phyloP scores from a whole-genome alignment of 30 jellyfish, hydroid and myxozoan genomes.

The Mastigias papua region DNA sequence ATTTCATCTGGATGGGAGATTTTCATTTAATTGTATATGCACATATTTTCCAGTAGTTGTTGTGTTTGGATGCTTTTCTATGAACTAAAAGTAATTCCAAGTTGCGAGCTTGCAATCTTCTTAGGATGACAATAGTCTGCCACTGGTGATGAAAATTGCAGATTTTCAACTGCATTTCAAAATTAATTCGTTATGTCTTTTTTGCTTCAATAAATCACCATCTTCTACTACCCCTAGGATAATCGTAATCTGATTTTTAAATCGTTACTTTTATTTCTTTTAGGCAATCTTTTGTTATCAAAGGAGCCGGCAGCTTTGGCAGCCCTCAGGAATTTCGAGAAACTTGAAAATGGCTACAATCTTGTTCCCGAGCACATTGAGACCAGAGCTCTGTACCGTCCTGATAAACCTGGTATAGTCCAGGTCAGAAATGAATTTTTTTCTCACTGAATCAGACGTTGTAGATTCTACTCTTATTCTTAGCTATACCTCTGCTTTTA shows the following conservation, averaged over 20 bases:
- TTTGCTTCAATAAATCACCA: too few relatives aligned
- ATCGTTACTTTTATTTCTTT: not conserved
- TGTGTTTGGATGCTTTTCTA: too few relatives aligned
- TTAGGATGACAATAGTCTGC: too few relatives aligned
- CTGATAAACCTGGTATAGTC: constrained; percentile 76
- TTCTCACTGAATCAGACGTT: not conserved
- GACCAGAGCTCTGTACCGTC: constrained; percentile 78
- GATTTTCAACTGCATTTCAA: not conserved
- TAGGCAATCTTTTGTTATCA: constrained; percentile 54
- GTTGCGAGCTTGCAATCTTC: too few relatives aligned
- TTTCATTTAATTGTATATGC: too few relatives aligned
- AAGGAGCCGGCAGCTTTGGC: constrained; percentile 83
- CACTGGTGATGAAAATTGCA: not conserved
- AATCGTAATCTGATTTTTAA: not conserved
- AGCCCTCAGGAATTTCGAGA: constrained; percentile 62
- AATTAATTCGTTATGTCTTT: too few relatives aligned
- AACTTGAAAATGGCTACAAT: constrained; percentile 63
- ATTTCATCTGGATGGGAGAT: too few relatives aligned
- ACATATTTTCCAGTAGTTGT: too few relatives aligned
- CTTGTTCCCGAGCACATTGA: constrained; percentile 98
- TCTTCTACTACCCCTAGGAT: too few relatives aligned
- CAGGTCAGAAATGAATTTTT: constrained; percentile 50
- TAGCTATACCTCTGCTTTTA: too few relatives aligned
- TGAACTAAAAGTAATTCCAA: too few relatives aligned
- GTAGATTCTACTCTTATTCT: too few relatives aligned